Evolutionary conservation across 2,888 invertebrate species (phyloP).

Genomic region (Tipula helvola): DNA sequence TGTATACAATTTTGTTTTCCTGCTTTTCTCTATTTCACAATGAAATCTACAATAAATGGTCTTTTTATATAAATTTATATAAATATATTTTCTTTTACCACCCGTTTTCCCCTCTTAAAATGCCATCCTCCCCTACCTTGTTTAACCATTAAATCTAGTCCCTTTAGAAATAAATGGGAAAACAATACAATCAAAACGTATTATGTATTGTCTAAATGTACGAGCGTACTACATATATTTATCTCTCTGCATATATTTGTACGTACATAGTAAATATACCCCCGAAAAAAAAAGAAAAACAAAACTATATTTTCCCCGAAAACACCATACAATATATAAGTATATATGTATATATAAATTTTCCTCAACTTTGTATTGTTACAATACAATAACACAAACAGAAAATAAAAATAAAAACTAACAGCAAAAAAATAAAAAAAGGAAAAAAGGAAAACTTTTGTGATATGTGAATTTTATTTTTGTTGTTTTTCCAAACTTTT

Average conservation of each 20-base stretch:
- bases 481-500: neutral
- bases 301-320: neutral
- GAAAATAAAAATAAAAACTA: conserved; percentile 4
- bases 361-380: conserved; percentile 4
- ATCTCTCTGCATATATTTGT: neutral
- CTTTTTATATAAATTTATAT: neutral
- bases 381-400: conserved; percentile 4
- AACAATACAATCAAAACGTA: neutral
- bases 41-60: neutral
- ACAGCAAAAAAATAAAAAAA: neutral
- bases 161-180: neutral
- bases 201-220: neutral
- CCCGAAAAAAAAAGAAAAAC: neutral
- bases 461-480: neutral
- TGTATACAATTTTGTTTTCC: neutral
- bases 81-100: neutral
- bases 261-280: neutral
- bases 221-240: neutral
- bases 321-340: neutral
- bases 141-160: neutral
- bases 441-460: neutral
- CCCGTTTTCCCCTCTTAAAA: neutral
- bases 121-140: neutral
- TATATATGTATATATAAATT: neutral
- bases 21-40: neutral